Base-by-base conservation (phyloP, 2,888 invertebrate species). In the Fragum fragum region DNA sequence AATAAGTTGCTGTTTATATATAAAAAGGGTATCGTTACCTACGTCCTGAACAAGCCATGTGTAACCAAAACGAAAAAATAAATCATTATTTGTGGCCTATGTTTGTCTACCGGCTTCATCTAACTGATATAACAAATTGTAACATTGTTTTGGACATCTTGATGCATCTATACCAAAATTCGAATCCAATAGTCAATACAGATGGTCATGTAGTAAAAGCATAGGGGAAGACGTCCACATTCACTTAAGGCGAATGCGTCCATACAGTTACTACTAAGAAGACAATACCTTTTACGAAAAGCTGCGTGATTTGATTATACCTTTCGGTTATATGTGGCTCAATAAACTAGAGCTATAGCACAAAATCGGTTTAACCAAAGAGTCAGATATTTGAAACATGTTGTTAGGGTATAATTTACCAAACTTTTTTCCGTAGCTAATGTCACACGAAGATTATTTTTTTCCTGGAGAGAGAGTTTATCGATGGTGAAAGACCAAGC, bases 121-220 rank as follows among this genome's bases (percentile, higher is more conserved):
- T 21, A 57, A 42, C 57, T 21, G 11, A 14, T 53, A 53, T 73
- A 77, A 77, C 39, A 72, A 42, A 29, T 61, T 36, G 55, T 77
- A 77, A 39, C 77, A 73, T 16, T 66, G 53, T 66, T 68, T 77
- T 14, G 77, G 77, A 28, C 66, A 77, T 36, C 77, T 61, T 2
- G 6, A 47, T 9, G 23, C 53, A 53, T 47, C 36, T 63, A 77
- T 42, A 28, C 36, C 21, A 16, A 72, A 29, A 73, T 18, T 63
- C 63, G 61, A 53, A 66, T 52, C 77, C 77, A 72, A 28, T 72
- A 77, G 36, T 73, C 72, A 32, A 77, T 72, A 55, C 36, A 66
- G 1, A 32, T 72, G 32, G 53, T 16, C 71, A 71, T 71, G 47
- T 71, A n/a, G n/a, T n/a, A 76, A 52, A 26, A 53, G 42, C 59